These are phyloP conservation scores for Manis pentadactyla DNA, from an alignment of 2,797 vertebrate species.

Conservation along the genomic window DNA sequence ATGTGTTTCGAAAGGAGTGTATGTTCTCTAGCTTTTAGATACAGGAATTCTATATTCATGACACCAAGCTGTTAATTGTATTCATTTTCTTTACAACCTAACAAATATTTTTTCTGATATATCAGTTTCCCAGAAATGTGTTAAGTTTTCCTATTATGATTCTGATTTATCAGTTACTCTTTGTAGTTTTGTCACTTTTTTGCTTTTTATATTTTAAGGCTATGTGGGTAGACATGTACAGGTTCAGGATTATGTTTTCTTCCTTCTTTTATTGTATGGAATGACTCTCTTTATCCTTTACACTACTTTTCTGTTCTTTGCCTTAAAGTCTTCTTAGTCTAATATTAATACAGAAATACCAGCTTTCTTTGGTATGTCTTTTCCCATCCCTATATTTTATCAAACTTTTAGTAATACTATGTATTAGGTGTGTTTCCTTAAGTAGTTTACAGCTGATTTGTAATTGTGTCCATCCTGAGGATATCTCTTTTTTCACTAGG, in stretches of 20 bases:
- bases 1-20: not conserved
- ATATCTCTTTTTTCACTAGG: not conserved
- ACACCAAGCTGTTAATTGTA: not conserved
- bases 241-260: not conserved
- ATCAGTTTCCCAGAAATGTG: not conserved
- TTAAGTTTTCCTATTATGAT: not conserved
- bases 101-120: not conserved
- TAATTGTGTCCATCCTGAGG: not conserved
- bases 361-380: not conserved
- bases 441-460: not conserved
- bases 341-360: not conserved
- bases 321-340: not conserved
- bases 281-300: not conserved
- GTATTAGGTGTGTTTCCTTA: not conserved
- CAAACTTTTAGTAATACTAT: not conserved
- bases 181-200: not conserved
- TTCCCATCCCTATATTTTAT: not conserved
- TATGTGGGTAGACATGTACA: not conserved
- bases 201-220: not conserved
- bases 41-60: not conserved
- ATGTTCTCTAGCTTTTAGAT: not conserved
- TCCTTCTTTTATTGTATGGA: not conserved
- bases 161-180: not conserved
- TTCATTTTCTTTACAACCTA: not conserved
- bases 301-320: not conserved